Base-by-base conservation (phyloP, 1,140 invertebrate genomes). In the Heliothis virescens region DNA sequence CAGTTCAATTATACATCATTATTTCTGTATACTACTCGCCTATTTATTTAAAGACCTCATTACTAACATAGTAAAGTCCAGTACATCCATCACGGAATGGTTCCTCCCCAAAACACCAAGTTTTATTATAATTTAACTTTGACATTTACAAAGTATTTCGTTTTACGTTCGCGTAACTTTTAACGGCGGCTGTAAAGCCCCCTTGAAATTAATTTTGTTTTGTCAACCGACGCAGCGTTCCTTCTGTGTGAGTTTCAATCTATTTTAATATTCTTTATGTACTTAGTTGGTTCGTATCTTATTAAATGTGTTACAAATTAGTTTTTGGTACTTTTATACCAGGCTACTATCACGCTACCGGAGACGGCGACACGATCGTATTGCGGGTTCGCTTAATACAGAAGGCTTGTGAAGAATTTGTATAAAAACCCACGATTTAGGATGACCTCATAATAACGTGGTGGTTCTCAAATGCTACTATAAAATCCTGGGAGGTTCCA, bases 41-140 rank as follows among this genome's bases (percentile, higher is more conserved):
- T 12, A 18, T 16, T 57, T 16, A 21, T 18, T n/a, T 57, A 21
- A 7, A 57, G 3, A 59, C 57, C 16, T 57, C 21, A 26, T 12
- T 11, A 59, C 18, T 21, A 21, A 59, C 21, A 26, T 13, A 21
- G 21, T 60, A 60, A 60, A 59, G 21, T 10, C 34, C 26, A 12
- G 29, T 15, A 15, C 10, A 18, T 2, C 34, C 29, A 1, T 63
- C 29, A 65, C 62, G 5, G 16, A 65, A 47, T 16, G 59, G 52
- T 71, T 47, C 55, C 50, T 65, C 63, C 77, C 67, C 12, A 47
- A 48, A 71, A 55, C 60, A 13, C 29, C 50, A 60, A 79, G 48
- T 69, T 69, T 34, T 34, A 60, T 10, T 71, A 72, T 60, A 74
- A 67, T 65, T 59, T 78, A 72, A 71, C 67, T 71, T 71, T 71